Evolutionary conservation across 2,888 invertebrate species (phyloP).

Genomic region (Cepaea hortensis): DNA sequence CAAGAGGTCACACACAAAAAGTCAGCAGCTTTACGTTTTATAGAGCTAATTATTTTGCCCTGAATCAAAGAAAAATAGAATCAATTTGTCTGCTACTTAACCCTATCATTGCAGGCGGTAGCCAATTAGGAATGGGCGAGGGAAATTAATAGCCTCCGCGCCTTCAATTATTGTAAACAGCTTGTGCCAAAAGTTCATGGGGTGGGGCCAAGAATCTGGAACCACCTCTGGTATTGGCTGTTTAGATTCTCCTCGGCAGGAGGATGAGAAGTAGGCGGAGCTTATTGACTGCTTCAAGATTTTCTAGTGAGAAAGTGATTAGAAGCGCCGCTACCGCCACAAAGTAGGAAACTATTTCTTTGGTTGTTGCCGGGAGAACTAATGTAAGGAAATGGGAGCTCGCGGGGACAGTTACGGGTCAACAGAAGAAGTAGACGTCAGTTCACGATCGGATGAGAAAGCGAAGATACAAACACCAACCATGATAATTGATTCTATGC

Average conservation of each 20-base stretch:
- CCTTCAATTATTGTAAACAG: constrained; percentile 38
- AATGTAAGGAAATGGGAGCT: constrained; percentile 38
- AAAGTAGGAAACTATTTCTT: background rate
- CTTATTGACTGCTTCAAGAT: constrained; percentile 6
- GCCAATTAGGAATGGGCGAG: constrained; percentile 58
- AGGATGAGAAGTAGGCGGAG: constrained; percentile 28
- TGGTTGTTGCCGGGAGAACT: constrained; percentile 24
- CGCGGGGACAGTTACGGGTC: constrained; percentile 40
- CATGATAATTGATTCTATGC: constrained; percentile 28
- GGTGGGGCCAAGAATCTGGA: constrained; percentile 29
- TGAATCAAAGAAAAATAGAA: background rate
- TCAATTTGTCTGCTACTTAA: constrained; percentile 46
- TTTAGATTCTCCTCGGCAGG: constrained; percentile 15
- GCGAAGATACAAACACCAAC: constrained; percentile 5
- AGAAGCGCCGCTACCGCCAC: background rate
- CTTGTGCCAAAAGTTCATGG: constrained; percentile 20
- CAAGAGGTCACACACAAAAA: no score
- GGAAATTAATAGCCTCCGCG: constrained; percentile 51
- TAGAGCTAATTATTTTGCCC: background rate
- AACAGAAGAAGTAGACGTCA: constrained; percentile 36
- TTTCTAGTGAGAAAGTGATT: constrained; percentile 36
- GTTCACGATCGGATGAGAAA: constrained; percentile 16
- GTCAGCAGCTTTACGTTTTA: no score
- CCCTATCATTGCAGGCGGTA: constrained; percentile 58
- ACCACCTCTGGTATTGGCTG: constrained; percentile 11